A percentile compares a stretch with the other conserved stretches of the same genome.
phyloP scores from a whole-genome alignment of 2,113 vertebrate genomes.

The Alectura lathami region DNA sequence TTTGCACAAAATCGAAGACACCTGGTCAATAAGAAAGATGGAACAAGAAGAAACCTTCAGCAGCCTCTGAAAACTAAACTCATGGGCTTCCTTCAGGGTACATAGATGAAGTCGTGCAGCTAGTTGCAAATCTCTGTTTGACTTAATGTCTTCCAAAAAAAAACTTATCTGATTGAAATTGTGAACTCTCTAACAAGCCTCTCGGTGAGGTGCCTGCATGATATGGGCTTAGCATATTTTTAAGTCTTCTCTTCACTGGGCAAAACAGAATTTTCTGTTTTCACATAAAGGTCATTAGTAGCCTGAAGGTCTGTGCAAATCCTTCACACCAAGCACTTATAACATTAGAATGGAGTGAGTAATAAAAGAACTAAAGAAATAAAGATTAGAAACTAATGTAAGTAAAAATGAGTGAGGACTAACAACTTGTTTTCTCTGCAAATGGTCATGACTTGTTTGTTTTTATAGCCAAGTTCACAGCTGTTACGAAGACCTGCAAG shows the following conservation, averaged over 20 bases:
- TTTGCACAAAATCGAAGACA: background rate
- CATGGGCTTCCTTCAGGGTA: background rate
- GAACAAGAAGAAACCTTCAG: background rate
- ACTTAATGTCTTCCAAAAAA: background rate
- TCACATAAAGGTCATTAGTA: conserved; percentile 83
- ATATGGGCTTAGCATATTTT: background rate
- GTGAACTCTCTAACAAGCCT: background rate
- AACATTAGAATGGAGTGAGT: conserved; percentile 55
- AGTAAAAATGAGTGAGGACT: background rate
- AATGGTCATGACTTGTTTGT: background rate
- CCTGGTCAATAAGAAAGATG: background rate
- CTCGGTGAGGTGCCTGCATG: background rate
- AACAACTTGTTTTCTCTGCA: background rate
- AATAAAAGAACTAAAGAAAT: conserved; percentile 75
- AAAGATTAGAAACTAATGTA: background rate
- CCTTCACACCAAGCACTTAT: conserved; percentile 65
- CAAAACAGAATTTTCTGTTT: conserved; percentile 41
- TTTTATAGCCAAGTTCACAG: background rate
- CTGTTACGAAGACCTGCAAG: background rate
- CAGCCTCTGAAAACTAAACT: background rate
- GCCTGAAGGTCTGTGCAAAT: conserved; percentile 83
- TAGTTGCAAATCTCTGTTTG: background rate
- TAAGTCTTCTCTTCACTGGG: conserved; percentile 1
- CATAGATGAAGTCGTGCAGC: background rate
- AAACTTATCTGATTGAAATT: background rate